Evolutionary conservation across 2,797 vertebrate genomes (phyloP).

Genomic region (Enteromius trimaculatus): DNA sequence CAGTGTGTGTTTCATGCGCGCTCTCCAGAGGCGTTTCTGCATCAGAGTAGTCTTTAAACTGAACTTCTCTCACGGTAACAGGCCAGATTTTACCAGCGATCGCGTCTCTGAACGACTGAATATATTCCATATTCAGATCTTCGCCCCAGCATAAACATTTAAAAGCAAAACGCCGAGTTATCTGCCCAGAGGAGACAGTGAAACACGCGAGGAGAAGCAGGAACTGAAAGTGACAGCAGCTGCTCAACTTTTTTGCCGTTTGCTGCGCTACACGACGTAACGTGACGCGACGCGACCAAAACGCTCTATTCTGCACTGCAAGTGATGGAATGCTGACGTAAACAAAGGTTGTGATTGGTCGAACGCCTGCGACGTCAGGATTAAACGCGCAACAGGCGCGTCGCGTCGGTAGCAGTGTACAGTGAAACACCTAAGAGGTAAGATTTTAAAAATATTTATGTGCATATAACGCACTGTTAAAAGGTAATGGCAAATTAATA

Average conservation of each 20-base stretch:
- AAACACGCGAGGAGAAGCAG: slow-evolving; percentile 63
- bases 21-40: slow-evolving; percentile 11
- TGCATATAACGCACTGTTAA: neutral
- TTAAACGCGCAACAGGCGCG: neutral
- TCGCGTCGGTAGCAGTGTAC: neutral
- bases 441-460: neutral
- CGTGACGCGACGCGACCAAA: slow-evolving; percentile 22
- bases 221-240: slow-evolving; percentile 70
- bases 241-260: slow-evolving; percentile 58
- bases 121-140: slow-evolving; percentile 71
- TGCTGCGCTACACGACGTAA: slow-evolving; percentile 32
- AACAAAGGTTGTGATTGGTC: slow-evolving; percentile 30
- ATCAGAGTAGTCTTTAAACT: slow-evolving; percentile 41
- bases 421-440: neutral
- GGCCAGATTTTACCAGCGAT: slow-evolving; percentile 75
- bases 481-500: neutral
- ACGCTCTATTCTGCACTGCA: slow-evolving; percentile 1
- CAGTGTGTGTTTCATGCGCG: neutral
- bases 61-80: slow-evolving; percentile 54
- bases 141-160: neutral
- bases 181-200: neutral
- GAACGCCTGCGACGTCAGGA: neutral
- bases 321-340: slow-evolving; percentile 25
- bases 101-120: slow-evolving; percentile 74
- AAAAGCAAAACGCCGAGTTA: slow-evolving; percentile 26